phyloP scores from a whole-genome alignment of 2,888 invertebrate genomes.

The Drosophila neonasuta region DNA sequence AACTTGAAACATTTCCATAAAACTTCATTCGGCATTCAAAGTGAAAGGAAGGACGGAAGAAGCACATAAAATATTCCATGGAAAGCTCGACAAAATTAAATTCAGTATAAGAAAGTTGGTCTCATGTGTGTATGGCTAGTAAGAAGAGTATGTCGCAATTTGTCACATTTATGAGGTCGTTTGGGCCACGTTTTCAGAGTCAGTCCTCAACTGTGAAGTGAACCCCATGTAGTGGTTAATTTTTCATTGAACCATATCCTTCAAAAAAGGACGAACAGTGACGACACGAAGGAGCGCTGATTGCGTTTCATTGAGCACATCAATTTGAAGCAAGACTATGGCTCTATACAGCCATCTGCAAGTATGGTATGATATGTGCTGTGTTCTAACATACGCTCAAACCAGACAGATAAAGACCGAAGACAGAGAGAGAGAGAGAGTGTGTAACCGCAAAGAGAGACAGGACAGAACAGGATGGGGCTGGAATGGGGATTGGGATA shows the following conservation, averaged over 20 bases:
- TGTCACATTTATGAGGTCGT: conserved; percentile 62
- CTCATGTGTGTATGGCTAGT: conserved; percentile 2
- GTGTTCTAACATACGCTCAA: conserved; percentile 16
- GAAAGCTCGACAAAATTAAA: conserved; percentile 19
- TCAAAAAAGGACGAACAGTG: conserved; percentile 26
- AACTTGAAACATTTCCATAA: conserved; percentile 7
- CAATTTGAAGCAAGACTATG: conserved; percentile 51
- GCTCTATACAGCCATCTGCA: not conserved
- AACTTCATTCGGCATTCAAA: conserved; percentile 10
- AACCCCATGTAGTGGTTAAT: conserved; percentile 55
- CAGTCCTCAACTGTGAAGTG: conserved; percentile 13
- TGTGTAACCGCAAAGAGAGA: conserved; percentile 24
- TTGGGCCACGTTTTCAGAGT: conserved; percentile 30
- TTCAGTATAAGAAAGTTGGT: conserved; percentile 16
- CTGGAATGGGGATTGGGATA: conserved; percentile 25
- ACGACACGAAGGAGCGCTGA: conserved; percentile 40
- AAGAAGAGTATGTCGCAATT: conserved; percentile 40
- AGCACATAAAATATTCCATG: conserved; percentile 14
- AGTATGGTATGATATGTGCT: conserved; percentile 1
- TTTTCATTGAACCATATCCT: conserved; percentile 57
- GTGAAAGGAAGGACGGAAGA: not conserved
- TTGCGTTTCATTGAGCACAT: conserved; percentile 62
- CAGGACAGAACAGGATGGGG: not conserved
- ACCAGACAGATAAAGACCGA: conserved; percentile 6
- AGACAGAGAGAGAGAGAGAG: not conserved